Base-by-base conservation (phyloP, 2,888 invertebrate genomes). In the Omphaloscelis lunosa region DNA sequence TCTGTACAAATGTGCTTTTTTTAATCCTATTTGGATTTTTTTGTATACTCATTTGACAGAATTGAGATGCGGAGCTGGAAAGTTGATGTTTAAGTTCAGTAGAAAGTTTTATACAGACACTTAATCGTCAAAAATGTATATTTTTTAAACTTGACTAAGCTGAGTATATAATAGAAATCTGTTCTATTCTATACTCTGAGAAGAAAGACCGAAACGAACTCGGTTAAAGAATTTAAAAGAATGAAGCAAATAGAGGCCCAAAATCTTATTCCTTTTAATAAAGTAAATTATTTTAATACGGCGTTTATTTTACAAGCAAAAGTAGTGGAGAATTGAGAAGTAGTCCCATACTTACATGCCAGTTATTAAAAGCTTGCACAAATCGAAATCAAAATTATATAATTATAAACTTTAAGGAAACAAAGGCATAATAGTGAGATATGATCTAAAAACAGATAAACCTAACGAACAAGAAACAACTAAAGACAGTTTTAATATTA, bases 381-480 rank as follows among this genome's bases (percentile, higher is more conserved):
- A 23, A 48, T 74, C 27, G 15, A 79, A 51, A 74, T 66, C 66
- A 61, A 83, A 69, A 62, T 77, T 59, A n/a, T n/a, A n/a, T n/a
- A n/a, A n/a, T n/a, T n/a, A n/a, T n/a, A n/a, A n/a, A n/a, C n/a
- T n/a, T n/a, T n/a, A n/a, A n/a, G n/a, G 1, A 53, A 5, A 72
- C 58, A 79, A 61, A 61, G 69, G 51, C 27, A 41, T 34, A 51
- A 34, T 62, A 73, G 70, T 61, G 41, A 84, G 65, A 79, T 61
- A 48, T 15, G 39, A 84, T 84, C 58, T 62, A 29, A 48, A 27
- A 61, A 65, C 56, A 39, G 59, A 84, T 84, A 75, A 84, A 84
- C 39, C 11, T 53, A 70, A 61, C 39, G 7, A 41, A 48, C 62
- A 53, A 69, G 63, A 62, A 63, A 81, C 72, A 66, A 68, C 61